These are phyloP conservation scores for Campopleginae sp. DNA, from an alignment of 2,888 invertebrate species.

Conservation along the genomic window DNA sequence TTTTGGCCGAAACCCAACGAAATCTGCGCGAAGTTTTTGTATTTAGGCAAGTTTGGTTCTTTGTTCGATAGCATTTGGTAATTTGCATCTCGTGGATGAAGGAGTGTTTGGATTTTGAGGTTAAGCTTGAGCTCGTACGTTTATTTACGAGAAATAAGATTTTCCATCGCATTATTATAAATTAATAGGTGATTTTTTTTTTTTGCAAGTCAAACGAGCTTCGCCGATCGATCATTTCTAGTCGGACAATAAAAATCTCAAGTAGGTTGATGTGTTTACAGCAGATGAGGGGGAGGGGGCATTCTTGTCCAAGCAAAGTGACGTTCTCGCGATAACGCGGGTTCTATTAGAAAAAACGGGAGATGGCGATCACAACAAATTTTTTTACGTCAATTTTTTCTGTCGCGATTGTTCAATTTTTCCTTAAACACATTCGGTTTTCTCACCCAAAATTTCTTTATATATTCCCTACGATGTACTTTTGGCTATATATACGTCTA, in stretches of 20 bases:
- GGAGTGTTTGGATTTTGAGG: not conserved
- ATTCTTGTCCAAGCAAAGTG: not conserved
- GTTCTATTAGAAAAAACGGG: not conserved
- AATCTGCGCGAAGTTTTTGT: constrained; percentile 44
- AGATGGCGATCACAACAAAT: constrained; percentile 5
- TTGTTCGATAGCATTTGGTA: constrained; percentile 51
- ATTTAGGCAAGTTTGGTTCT: constrained; percentile 55
- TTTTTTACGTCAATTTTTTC: not conserved
- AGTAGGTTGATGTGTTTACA: not conserved
- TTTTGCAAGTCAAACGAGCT: not conserved
- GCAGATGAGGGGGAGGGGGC: not conserved
- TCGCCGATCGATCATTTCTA: not conserved
- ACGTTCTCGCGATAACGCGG: not conserved
- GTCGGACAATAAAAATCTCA: not conserved
- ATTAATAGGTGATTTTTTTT: not conserved
- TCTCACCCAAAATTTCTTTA: not conserved
- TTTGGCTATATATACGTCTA: not conserved
- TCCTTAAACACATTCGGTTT: not conserved
- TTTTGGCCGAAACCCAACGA: constrained; percentile 69
- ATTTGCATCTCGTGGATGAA: not conserved
- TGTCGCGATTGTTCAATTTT: not conserved
- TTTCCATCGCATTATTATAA: not conserved
- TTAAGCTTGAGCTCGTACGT: not conserved
- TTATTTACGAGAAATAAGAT: not conserved
- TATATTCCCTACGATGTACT: not conserved